Evolutionary conservation across 2,797 vertebrate species (phyloP).

Genomic region (Chiloscyllium punctatum): DNA sequence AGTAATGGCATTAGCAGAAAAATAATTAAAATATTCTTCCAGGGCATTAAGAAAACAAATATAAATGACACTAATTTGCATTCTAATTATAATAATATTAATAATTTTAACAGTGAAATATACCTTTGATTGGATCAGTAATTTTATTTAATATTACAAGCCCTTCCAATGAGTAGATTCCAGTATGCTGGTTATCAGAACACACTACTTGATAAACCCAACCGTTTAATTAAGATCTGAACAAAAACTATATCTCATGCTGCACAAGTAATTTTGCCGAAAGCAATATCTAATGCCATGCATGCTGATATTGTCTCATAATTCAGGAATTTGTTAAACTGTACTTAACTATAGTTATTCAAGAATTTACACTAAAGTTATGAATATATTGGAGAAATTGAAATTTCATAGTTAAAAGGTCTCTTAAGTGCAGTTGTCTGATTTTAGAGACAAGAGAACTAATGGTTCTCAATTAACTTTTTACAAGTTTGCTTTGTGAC

Average conservation of each 20-base stretch:
- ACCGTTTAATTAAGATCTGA: not conserved
- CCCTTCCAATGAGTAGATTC: not conserved
- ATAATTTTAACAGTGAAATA: slow-evolving; percentile 20
- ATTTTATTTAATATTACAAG: not conserved
- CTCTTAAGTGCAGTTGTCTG: not conserved
- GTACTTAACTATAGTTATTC: not conserved
- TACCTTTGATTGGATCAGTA: not conserved
- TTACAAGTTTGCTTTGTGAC: not conserved
- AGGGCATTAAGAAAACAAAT: slow-evolving; percentile 2
- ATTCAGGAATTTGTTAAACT: not conserved
- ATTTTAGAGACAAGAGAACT: not conserved
- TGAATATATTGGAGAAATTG: not conserved
- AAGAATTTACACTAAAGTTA: not conserved
- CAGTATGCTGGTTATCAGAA: not conserved
- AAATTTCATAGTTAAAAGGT: not conserved
- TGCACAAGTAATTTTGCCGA: not conserved
- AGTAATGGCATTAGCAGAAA: not conserved
- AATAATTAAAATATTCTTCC: slow-evolving; percentile 6
- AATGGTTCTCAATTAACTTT: slow-evolving; percentile 5
- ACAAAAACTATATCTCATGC: not conserved
- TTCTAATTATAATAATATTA: slow-evolving; percentile 20
- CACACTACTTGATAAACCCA: not conserved
- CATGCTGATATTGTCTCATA: too few relatives aligned
- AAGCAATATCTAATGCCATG: not conserved
- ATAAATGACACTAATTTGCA: not conserved